These are phyloP conservation scores for Macquaria australasica DNA, from an alignment of 2,113 vertebrate species.

Conservation along the genomic window DNA sequence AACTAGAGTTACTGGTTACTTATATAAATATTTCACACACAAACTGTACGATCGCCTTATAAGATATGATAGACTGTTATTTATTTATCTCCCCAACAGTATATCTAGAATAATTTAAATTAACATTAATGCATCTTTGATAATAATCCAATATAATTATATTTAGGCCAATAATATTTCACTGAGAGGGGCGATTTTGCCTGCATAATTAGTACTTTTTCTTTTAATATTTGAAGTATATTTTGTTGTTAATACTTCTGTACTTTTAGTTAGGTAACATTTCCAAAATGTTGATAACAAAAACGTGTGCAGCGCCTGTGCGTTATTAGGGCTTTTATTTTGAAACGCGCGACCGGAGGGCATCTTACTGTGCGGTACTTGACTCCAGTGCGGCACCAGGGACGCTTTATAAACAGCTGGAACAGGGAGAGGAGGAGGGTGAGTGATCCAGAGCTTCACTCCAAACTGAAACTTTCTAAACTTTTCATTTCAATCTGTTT, in stretches of 20 bases:
- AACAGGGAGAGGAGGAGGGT: neutral
- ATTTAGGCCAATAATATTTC: neutral
- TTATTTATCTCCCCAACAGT: too few relatives aligned
- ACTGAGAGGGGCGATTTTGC: neutral
- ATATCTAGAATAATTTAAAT: too few relatives aligned
- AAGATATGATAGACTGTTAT: too few relatives aligned
- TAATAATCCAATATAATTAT: neutral
- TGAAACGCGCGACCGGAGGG: neutral
- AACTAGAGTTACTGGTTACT: too few relatives aligned
- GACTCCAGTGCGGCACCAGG: neutral
- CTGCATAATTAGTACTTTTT: neutral
- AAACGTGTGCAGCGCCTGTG: neutral
- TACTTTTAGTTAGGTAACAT: neutral
- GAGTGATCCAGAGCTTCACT: rapidly evolving
- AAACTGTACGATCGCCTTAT: too few relatives aligned
- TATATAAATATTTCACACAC: too few relatives aligned
- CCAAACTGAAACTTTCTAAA: neutral
- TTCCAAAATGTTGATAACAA: neutral
- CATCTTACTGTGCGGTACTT: rapidly evolving
- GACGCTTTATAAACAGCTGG: neutral
- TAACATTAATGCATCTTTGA: neutral
- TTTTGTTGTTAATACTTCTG: neutral
- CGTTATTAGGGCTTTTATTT: neutral
- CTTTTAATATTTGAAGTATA: neutral
- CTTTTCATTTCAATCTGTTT: neutral